Evolutionary conservation across 2,888 invertebrate genomes (phyloP), one percentile per base, ranked within the genome.

Genomic region (Trichacis sp.): DNA sequence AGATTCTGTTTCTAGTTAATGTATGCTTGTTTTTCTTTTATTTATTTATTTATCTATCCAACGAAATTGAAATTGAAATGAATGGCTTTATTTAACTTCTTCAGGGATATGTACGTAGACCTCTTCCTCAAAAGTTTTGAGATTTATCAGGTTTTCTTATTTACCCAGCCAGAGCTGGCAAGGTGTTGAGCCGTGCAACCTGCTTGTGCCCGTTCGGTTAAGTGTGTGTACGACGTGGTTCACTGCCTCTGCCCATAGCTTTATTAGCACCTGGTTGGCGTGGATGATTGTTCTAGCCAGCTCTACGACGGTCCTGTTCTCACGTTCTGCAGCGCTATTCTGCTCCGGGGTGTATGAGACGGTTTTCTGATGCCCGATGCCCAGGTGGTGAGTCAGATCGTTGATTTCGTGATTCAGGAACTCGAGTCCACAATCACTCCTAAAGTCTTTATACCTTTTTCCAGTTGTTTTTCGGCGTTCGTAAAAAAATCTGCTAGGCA

Each of bases 301-400:
- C 30, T 69, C 69, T 0, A 68, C 58, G 5, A 72, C 6, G 0
- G 70, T 70, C 0, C 72, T 43, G 24, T 68, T 70, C 5, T 68
- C 61, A 2, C 67, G 11, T 15, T 70, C 67, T 0, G 53, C 55
- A 12, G 47, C 46, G 6, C 68, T 66, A 19, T 71, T 69, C 24
- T 70, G 67, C 19, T 68, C 50, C 1, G 69, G 60, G 0, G 56
- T 63, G 45, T 56, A 68, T 0, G 63, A 19, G 0, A 63, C 59
- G 1, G 64, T 67, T 11, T 19, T 55, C 30, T 64, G 64, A 19
- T 69, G 68, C 12, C 17, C 29, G 2, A 70, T 51, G 2, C 60
- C 63, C 33, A 46, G 40, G 14, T 8, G 24, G 12, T 54, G 14
- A 0, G 51, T 51, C 14, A 72, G 5, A 15, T 54, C 6, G 1